These are phyloP conservation scores for Acrocyrtus sp. DNA, from an alignment of 2,888 invertebrate genomes.

Conservation along the genomic window DNA sequence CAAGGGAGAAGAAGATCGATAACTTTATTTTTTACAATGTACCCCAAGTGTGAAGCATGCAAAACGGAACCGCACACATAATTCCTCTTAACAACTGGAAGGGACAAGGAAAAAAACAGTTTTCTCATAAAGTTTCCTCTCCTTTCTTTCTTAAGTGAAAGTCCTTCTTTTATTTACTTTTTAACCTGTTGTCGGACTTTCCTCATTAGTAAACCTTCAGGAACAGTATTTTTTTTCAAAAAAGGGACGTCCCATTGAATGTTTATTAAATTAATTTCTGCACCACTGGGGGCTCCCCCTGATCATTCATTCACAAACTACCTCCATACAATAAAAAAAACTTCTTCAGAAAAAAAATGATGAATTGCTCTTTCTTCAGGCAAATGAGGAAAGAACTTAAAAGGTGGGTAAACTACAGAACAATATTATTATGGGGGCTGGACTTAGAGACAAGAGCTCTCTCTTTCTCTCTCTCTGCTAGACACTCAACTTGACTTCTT, in stretches of 20 bases:
- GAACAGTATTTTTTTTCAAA: conserved; percentile 33
- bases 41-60: conserved; percentile 24
- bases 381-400: conserved; percentile 27
- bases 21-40: conserved; percentile 19
- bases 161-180: no score
- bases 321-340: conserved; percentile 15
- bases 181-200: conserved; percentile 42
- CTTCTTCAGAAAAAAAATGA: conserved; percentile 43
- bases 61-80: no score
- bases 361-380: conserved; percentile 48
- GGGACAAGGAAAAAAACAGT: no score
- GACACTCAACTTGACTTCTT: conserved; percentile 50
- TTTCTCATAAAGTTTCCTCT: no score
- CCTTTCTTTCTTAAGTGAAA: no score
- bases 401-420: neutral
- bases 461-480: no score
- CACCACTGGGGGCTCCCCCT: conserved; percentile 44
- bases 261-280: conserved; percentile 50
- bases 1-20: conserved; percentile 37
- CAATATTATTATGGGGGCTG: conserved; percentile 35
- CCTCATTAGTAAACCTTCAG: conserved; percentile 40
- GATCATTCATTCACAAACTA: conserved; percentile 31
- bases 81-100: no score
- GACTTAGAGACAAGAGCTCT: conserved; percentile 46
- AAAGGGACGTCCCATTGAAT: conserved; percentile 44